These are phyloP conservation scores for Acanthiza pusilla DNA, from an alignment of 2,797 vertebrate genomes.

Conservation along the genomic window DNA sequence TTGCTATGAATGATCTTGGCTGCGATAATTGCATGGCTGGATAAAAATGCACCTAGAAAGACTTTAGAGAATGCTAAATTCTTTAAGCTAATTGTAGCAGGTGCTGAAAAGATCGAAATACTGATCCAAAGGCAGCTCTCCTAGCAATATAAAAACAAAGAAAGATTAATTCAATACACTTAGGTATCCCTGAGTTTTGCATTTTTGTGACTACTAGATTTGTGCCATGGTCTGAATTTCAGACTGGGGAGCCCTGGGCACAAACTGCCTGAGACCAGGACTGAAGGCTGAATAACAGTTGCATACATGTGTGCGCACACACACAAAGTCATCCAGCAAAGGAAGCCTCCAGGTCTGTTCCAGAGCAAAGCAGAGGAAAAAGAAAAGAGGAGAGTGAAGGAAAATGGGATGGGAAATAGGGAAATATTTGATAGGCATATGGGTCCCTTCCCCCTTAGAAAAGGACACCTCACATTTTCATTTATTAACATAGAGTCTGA, in stretches of 20 bases:
- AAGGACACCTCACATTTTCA: not conserved
- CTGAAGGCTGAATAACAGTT: not conserved
- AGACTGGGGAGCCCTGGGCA: not conserved
- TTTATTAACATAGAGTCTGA: not conserved
- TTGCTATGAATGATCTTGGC: not conserved
- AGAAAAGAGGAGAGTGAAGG: not conserved
- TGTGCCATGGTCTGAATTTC: not conserved
- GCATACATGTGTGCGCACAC: not conserved
- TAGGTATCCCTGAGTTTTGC: not conserved
- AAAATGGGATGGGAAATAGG: not conserved
- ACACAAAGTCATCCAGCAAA: not conserved
- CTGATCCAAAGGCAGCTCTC: not conserved
- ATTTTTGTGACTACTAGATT: not conserved
- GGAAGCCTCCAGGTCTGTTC: not conserved
- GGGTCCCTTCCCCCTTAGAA: not conserved
- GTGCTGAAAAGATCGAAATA: not conserved
- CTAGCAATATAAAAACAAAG: not conserved
- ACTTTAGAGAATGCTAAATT: not conserved
- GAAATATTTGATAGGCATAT: not conserved
- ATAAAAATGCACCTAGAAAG: not conserved
- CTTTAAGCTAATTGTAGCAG: not conserved
- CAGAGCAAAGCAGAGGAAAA: not conserved
- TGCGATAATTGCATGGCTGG: not conserved
- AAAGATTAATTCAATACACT: not conserved
- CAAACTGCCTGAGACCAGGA: not conserved